A percentile compares a stretch with the other conserved stretches of the same genome.
Evolutionary conservation across 2,113 vertebrate genomes (phyloP).

Genomic region (Limanda limanda): DNA sequence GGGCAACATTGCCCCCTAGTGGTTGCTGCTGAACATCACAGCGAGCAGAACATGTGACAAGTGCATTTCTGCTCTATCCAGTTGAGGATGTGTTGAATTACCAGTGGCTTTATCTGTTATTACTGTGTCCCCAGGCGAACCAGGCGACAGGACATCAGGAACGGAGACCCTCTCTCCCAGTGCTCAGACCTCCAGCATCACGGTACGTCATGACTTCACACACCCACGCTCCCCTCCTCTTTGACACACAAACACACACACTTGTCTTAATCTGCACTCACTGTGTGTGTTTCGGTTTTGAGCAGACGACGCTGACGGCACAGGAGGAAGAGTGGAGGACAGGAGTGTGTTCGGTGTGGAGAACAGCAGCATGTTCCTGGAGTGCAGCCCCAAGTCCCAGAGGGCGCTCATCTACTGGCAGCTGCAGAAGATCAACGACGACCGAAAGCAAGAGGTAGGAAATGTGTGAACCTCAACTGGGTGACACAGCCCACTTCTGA

Average conservation of each 20-base stretch:
- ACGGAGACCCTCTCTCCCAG: constrained; percentile 97
- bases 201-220: constrained; percentile 77
- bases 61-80: not conserved
- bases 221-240: not conserved
- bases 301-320: constrained; percentile 86
- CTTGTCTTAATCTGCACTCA: not conserved
- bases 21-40: constrained; percentile 43
- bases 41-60: not conserved
- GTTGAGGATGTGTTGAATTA: not conserved
- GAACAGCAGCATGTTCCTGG: constrained; percentile 97
- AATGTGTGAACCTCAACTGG: not conserved
- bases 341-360: constrained; percentile 95
- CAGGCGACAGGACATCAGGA: constrained; percentile 95
- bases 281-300: not conserved
- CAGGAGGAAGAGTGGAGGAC: constrained; percentile 87
- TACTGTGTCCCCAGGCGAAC: constrained; percentile 84
- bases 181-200: constrained; percentile 96
- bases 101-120: constrained; percentile 1
- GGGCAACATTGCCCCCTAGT: constrained; percentile 77
- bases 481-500: not conserved
- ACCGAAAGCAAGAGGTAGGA: constrained; percentile 90
- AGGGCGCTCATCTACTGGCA: constrained; percentile 94
- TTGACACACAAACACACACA: not conserved
- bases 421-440: constrained; percentile 91
- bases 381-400: constrained; percentile 97